phyloP scores from a whole-genome alignment of 2,113 vertebrate species.

The Formicarius rufipectus region DNA sequence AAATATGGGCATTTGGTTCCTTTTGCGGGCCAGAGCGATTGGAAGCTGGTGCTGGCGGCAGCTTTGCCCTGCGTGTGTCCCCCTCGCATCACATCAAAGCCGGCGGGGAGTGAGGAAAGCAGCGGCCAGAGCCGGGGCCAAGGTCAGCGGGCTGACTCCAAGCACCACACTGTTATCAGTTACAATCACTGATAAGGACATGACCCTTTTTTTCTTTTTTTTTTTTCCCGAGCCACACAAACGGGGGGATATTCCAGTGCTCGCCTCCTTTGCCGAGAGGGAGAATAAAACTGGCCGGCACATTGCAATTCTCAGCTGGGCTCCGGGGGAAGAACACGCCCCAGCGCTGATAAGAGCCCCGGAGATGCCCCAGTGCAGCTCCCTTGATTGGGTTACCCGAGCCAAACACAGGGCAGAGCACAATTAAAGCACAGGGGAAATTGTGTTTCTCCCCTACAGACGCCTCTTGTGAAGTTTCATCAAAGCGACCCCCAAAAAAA shows the following conservation, averaged over 20 bases:
- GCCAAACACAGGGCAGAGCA: constrained; percentile 27
- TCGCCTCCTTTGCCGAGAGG: background rate
- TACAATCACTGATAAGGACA: constrained; percentile 47
- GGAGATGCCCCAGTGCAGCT: background rate
- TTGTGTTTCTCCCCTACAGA: constrained; percentile 43
- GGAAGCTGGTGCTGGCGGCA: constrained; percentile 67
- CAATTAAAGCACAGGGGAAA: constrained; percentile 37
- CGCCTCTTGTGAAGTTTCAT: constrained; percentile 37
- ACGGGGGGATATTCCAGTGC: background rate
- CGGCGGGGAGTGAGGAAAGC: constrained; percentile 55
- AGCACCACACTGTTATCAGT: constrained; percentile 54
- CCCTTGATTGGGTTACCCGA: constrained; percentile 29
- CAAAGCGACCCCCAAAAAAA: constrained; percentile 50
- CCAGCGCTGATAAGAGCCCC: background rate
- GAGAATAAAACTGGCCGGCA: background rate
- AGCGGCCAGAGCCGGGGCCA: constrained; percentile 23
- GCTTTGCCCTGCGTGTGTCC: constrained; percentile 62
- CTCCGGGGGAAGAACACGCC: background rate
- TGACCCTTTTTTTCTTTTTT: constrained; percentile 4
- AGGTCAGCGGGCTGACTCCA: constrained; percentile 49
- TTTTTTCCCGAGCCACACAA: background rate
- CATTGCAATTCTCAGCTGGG: background rate
- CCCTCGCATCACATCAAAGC: constrained; percentile 75
- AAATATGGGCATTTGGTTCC: constrained; percentile 76
- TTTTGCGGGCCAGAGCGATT: constrained; percentile 72